These are phyloP conservation scores for Mallateleia sp. DNA, from an alignment of 2,888 invertebrate genomes.

Conservation along the genomic window DNA sequence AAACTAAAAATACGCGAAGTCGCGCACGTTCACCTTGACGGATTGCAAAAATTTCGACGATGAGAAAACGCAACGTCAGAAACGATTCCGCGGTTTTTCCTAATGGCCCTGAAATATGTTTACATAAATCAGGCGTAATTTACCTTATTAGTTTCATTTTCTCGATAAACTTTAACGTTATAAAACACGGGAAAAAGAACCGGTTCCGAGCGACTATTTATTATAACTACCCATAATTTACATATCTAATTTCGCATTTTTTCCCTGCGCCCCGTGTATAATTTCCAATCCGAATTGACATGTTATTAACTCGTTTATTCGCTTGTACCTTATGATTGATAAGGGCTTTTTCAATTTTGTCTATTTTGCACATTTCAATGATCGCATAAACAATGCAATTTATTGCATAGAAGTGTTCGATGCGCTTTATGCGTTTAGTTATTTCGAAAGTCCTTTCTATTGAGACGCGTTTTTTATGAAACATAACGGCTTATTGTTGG, in stretches of 20 bases:
- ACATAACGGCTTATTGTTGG: too few relatives aligned
- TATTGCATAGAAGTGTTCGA: not conserved
- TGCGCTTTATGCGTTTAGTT: not conserved
- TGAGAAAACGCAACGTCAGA: constrained; percentile 28
- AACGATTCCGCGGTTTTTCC: constrained; percentile 50
- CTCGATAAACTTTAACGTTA: constrained; percentile 63
- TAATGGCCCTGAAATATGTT: constrained; percentile 69
- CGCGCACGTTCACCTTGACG: constrained; percentile 36
- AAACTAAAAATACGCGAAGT: constrained; percentile 1
- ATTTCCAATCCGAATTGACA: constrained; percentile 74
- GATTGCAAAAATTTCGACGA: constrained; percentile 36
- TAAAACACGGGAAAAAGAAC: constrained; percentile 71
- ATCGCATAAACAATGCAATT: not conserved
- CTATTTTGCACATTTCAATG: constrained; percentile 40
- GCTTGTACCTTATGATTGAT: constrained; percentile 66
- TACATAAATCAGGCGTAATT: constrained; percentile 73
- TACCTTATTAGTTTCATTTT: constrained; percentile 70
- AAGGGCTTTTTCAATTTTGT: constrained; percentile 55
- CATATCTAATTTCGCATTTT: constrained; percentile 73
- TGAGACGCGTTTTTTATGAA: too few relatives aligned
- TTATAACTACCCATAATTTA: constrained; percentile 74
- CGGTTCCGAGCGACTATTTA: constrained; percentile 72
- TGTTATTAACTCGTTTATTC: constrained; percentile 73
- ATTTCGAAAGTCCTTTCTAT: not conserved
- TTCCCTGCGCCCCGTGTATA: constrained; percentile 53